Evolutionary conservation across 2,797 vertebrate species (phyloP).

Genomic region (Nasua narica): DNA sequence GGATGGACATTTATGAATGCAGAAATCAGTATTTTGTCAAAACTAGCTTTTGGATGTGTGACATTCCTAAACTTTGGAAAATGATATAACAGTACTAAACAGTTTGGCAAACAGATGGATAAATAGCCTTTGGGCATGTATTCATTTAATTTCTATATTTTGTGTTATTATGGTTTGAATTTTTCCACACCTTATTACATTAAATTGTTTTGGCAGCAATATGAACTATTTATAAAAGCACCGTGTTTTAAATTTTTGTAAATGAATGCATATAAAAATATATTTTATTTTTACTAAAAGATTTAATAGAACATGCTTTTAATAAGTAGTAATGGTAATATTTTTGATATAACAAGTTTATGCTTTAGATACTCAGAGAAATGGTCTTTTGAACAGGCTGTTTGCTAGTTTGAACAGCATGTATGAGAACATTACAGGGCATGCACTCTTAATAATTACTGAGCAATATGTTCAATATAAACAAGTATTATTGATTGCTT

Average conservation of each 20-base stretch:
- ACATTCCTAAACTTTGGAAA: slow-evolving; percentile 33
- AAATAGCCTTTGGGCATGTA: background rate
- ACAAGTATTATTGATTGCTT: background rate
- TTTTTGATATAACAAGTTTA: slow-evolving; percentile 12
- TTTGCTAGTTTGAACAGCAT: background rate
- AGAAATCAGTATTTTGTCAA: background rate
- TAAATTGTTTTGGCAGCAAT: background rate
- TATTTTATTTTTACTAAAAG: background rate
- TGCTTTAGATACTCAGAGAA: slow-evolving; percentile 10
- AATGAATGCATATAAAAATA: background rate
- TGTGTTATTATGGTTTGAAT: background rate
- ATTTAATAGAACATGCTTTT: background rate
- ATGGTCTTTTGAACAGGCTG: background rate
- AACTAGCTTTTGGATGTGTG: background rate
- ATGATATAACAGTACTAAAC: background rate
- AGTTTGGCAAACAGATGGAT: background rate
- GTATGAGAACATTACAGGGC: background rate
- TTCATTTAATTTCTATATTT: background rate
- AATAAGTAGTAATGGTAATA: background rate
- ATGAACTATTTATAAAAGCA: background rate
- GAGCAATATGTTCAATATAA: background rate
- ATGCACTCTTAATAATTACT: background rate
- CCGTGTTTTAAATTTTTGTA: background rate
- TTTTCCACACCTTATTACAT: background rate
- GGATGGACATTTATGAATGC: background rate